phyloP scores from a whole-genome alignment of 2,113 vertebrate genomes.

The Nanger granti region DNA sequence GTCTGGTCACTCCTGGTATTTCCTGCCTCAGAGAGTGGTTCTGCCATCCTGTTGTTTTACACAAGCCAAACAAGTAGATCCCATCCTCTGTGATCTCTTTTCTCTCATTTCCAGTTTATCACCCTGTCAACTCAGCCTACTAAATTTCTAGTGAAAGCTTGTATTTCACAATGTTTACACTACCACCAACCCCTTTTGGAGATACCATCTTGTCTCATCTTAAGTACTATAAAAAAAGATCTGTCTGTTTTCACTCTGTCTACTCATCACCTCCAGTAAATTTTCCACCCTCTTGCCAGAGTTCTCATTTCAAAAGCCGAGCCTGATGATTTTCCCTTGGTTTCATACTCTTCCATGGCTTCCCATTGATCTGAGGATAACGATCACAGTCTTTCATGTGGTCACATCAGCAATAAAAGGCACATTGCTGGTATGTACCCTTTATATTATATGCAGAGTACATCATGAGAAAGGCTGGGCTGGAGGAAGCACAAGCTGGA shows the following conservation, averaged over 20 bases:
- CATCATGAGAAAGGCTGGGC: too few species aligned
- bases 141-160: background rate
- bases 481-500: too few species aligned
- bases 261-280: background rate
- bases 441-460: background rate
- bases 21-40: background rate
- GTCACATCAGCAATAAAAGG: background rate
- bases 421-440: background rate
- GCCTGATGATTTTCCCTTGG: background rate
- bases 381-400: background rate
- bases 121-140: background rate
- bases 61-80: background rate
- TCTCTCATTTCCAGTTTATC: background rate
- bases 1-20: background rate
- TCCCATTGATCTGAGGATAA: background rate
- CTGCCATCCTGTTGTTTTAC: background rate
- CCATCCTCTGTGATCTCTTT: background rate
- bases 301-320: background rate
- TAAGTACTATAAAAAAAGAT: background rate
- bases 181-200: background rate
- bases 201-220: background rate
- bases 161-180: background rate
- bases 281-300: background rate
- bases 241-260: background rate
- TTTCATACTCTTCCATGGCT: background rate